Evolutionary conservation across 1,140 invertebrate genomes (phyloP), one percentile per base, ranked within the genome.

Genomic region (Drosophila paulistorum): DNA sequence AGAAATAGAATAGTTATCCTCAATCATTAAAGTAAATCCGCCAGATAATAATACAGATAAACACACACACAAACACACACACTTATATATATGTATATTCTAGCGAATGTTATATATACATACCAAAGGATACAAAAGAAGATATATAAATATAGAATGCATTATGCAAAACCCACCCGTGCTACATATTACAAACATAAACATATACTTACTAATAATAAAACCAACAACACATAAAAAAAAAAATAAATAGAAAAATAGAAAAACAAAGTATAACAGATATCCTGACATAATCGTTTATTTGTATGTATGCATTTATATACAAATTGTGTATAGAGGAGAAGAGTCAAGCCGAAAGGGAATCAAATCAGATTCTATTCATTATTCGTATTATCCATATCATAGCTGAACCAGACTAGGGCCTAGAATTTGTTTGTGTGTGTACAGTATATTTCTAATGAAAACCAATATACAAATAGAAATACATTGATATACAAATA

Each of bases 121-220:
- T 42, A 45, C 30, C 23, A 23, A 57, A 57, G 13, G 3, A 57
- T 57, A 57, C 6, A 7, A 63, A 20, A n/a, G 7, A 48, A 42
- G 11, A 71, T 62, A 68, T 75, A 67, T 69, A 65, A 57, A 65
- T 48, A 71, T 58, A 66, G 66, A 65, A 63, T 59, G 73, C 68
- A 75, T 75, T 66, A 72, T 60, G 69, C 74, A 76, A 75, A 39
- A 76, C 74, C 74, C 74, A 76, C 74, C 74, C 74, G 69, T 72
- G 74, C 73, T 76, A 75, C 71, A 65, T 33, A 75, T 58, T 66
- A 63, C 57, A 60, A 65, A 48, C 35, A 30, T 20, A 58, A 14
- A 63, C 33, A 51, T 30, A 23, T 62, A 62, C 20, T 42, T 45
- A 11, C 37, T 42, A 17, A 51, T 51, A 23, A 30, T 30, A 7